Evolutionary conservation across 2,797 vertebrate genomes (phyloP).

Genomic region (Notamacropus eugenii): DNA sequence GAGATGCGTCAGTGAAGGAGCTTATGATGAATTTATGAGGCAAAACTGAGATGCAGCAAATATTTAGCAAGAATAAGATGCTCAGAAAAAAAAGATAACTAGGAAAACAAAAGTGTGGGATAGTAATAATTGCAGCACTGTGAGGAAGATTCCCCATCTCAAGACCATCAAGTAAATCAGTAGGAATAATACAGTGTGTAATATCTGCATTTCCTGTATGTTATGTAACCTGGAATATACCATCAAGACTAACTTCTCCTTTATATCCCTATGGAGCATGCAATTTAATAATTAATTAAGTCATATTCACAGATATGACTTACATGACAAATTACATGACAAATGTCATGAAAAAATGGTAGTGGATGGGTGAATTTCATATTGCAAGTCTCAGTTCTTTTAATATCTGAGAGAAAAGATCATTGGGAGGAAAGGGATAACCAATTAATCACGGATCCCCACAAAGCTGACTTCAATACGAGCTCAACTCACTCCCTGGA

Average conservation of each 20-base stretch:
- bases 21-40: not conserved
- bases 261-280: no score
- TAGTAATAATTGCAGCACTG: not conserved
- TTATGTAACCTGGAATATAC: not conserved
- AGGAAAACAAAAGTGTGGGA: not conserved
- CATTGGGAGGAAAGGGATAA: no score
- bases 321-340: no score
- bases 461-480: no score
- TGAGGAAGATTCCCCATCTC: not conserved
- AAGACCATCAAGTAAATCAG: slow-evolving; percentile 19
- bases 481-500: no score
- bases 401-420: no score
- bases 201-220: not conserved
- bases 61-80: slow-evolving; percentile 6
- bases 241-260: not conserved
- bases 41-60: slow-evolving; percentile 11
- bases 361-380: no score
- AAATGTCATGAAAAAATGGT: no score
- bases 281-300: no score
- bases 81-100: not conserved
- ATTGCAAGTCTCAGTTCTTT: no score
- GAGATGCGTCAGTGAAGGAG: not conserved
- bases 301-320: no score
- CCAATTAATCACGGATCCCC: no score
- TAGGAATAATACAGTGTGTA: not conserved